Base-by-base conservation (phyloP, 2,888 invertebrate species). In the Petrolisthes manimaculis region DNA sequence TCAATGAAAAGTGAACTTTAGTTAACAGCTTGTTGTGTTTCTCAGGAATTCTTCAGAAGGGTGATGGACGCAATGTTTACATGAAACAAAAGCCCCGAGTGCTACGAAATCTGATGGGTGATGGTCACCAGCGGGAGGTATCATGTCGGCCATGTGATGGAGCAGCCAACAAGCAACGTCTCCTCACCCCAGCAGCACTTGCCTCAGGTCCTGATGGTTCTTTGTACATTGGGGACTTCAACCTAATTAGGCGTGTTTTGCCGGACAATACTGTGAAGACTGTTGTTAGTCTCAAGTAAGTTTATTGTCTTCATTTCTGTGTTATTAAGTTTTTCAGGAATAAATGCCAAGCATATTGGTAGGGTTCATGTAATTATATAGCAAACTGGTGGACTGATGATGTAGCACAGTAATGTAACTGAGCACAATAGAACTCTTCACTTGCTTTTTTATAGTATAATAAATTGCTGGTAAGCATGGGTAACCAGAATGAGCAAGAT, bases 171-270 rank as follows among this genome's bases (percentile, higher is more conserved):
- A 96, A 97, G 93, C 96, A 98, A 86, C 95, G 96, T 86, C 95
- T 99, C 0, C 94, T 98, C 91, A 98, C 98, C 0, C 99, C 99
- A 0, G 97, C 98, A 18, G 91, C 91, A 3, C 94, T 99, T 86
- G 97, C 99, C 3, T 97, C 97, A 51, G 98, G 98, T 55, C 96
- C 98, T 18, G 99, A 99, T 93, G 99, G 99, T 69, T 97, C 97
- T 92, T 95, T 99, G 79, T 99, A 98, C 93, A 97, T 99, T 14
- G 99, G 98, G 18, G 99, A 99, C 93, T 98, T 98, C 93, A 98
- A 99, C 94, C 95, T 98, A 86, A 97, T 98, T 83, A 95, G 98
- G 75, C 95, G 97, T 91, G 96, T 98, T 91, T 96, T 96, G 61
- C 97, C 98, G 54, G 97, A 97, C 92, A 97, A 97, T 92, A 95